Evolutionary conservation across 2,888 invertebrate species (phyloP).

Genomic region (Mythimna vitellina): DNA sequence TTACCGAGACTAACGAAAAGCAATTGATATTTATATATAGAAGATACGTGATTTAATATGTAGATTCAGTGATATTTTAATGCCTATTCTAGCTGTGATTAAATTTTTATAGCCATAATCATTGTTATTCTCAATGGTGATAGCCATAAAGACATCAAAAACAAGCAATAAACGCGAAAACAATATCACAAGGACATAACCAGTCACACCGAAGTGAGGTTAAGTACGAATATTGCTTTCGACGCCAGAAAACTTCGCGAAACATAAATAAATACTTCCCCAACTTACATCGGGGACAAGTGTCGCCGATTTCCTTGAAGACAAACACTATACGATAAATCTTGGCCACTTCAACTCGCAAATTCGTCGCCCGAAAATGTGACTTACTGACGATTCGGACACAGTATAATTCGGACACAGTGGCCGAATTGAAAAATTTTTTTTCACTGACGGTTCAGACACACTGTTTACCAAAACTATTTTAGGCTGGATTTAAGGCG

Average conservation of each 20-base stretch:
- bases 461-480: too few relatives aligned
- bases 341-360: constrained; percentile 63
- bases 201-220: constrained; percentile 39
- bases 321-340: constrained; percentile 68
- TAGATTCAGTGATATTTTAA: background rate
- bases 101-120: background rate
- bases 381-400: too few relatives aligned
- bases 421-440: too few relatives aligned
- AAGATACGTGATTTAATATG: background rate
- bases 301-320: constrained; percentile 62
- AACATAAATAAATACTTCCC: constrained; percentile 65
- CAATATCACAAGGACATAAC: constrained; percentile 31
- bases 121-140: constrained; percentile 10
- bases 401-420: too few relatives aligned
- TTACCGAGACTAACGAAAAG: too few relatives aligned
- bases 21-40: too few relatives aligned
- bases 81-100: background rate
- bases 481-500: too few relatives aligned
- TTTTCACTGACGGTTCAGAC: too few relatives aligned
- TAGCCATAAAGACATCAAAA: constrained; percentile 28
- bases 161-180: constrained; percentile 39
- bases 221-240: constrained; percentile 52
- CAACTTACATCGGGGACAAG: constrained; percentile 53
- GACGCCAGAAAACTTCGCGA: constrained; percentile 61
- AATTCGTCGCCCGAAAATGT: constrained; percentile 66